A percentile compares a stretch with the other conserved stretches of the same genome.
Conservation (phyloP, 2,113 vertebrate species). For the Rhegmatorhina hoffmannsi region DNA sequence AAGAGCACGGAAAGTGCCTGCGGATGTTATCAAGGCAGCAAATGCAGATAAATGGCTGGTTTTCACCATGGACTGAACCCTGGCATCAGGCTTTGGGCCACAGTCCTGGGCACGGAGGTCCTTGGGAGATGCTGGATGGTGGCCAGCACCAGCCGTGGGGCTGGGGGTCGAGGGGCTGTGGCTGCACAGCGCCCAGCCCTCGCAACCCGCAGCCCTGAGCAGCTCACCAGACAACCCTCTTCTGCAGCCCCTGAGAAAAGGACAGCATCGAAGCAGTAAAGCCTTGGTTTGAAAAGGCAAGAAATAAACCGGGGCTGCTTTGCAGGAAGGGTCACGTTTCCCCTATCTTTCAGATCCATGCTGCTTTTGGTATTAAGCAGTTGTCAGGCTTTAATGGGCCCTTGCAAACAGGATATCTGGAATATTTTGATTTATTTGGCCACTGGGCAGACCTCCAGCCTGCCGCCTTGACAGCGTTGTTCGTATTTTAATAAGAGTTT, state of each 20-base stretch:
- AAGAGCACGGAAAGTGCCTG: conserved; percentile 58
- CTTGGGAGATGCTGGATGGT: background rate
- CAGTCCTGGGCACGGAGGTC: background rate
- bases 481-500: conserved; percentile 64
- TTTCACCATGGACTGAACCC: background rate
- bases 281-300: background rate
- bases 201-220: background rate
- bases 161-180: background rate
- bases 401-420: conserved; percentile 65
- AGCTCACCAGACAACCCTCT: fast-evolving
- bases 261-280: background rate
- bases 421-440: conserved; percentile 71
- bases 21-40: conserved; percentile 55
- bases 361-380: conserved; percentile 37
- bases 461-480: background rate
- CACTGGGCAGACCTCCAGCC: conserved; percentile 59
- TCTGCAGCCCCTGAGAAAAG: background rate
- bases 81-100: background rate
- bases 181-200: background rate
- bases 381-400: conserved; percentile 70
- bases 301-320: conserved; percentile 41
- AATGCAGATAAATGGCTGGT: conserved; percentile 60
- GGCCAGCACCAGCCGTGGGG: background rate
- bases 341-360: background rate
- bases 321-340: conserved; percentile 24